Evolutionary conservation across 2,797 vertebrate species (phyloP).

Genomic region (Pygocentrus nattereri): DNA sequence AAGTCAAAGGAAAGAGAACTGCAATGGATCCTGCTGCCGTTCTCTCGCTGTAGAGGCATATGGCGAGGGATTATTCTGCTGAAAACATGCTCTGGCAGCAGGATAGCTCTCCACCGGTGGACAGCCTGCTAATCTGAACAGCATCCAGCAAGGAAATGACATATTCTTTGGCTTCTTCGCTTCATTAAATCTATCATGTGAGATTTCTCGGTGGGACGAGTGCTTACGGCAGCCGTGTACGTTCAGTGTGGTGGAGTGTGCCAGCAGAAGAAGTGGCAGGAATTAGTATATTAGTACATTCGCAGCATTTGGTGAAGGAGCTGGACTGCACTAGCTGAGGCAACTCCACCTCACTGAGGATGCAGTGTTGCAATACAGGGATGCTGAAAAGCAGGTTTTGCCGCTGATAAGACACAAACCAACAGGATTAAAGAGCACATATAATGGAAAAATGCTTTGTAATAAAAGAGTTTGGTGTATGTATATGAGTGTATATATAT

Average conservation of each 20-base stretch:
- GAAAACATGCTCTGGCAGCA: constrained; percentile 43
- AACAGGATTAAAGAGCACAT: background rate
- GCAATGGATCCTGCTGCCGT: background rate
- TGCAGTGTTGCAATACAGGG: background rate
- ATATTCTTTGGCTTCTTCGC: constrained; percentile 53
- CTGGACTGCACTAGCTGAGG: constrained; percentile 1
- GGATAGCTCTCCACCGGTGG: constrained; percentile 31
- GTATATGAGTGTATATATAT: no score
- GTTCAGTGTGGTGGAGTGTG: constrained; percentile 30
- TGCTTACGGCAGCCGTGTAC: constrained; percentile 43
- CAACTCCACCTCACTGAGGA: constrained; percentile 1
- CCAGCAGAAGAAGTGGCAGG: constrained; percentile 29
- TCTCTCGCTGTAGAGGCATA: constrained; percentile 49
- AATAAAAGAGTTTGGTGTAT: no score
- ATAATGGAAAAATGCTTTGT: no score
- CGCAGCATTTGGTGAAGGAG: constrained; percentile 17
- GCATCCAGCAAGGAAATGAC: constrained; percentile 56
- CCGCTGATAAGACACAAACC: background rate
- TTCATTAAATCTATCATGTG: constrained; percentile 52
- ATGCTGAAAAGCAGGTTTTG: no score
- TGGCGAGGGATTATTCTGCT: constrained; percentile 55
- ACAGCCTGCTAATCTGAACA: constrained; percentile 42
- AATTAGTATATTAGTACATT: constrained; percentile 11
- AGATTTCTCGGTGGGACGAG: constrained; percentile 27
- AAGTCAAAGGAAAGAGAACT: background rate